phyloP scores from a whole-genome alignment of 2,797 vertebrate genomes.

The Geotrypetes seraphini region DNA sequence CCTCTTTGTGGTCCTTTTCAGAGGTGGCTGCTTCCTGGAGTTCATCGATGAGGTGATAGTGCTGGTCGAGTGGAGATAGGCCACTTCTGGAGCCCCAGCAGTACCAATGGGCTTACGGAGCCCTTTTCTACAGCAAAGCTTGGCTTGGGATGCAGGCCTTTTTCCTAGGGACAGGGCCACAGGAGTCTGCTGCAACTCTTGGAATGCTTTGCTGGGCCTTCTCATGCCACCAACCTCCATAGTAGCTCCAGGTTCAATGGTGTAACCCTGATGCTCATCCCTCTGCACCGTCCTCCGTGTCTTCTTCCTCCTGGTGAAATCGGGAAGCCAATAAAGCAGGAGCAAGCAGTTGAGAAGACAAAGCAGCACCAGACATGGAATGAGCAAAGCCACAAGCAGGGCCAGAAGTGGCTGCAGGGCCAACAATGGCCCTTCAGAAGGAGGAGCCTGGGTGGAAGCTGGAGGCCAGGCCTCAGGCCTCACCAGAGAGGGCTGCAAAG shows the following conservation, averaged over 20 bases:
- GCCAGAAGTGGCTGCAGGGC: slow-evolving; percentile 29
- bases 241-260: no score
- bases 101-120: slow-evolving; percentile 44
- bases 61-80: slow-evolving; percentile 43
- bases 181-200: background rate
- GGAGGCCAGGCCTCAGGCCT: slow-evolving; percentile 9
- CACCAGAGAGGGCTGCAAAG: background rate
- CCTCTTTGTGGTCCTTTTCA: background rate
- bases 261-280: no score
- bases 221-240: no score
- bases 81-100: slow-evolving; percentile 26
- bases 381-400: slow-evolving; percentile 54
- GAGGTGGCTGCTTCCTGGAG: background rate
- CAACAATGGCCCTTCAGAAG: slow-evolving; percentile 35
- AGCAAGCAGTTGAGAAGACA: slow-evolving; percentile 63
- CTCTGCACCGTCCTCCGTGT: background rate
- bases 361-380: slow-evolving; percentile 60
- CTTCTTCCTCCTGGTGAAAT: slow-evolving; percentile 23
- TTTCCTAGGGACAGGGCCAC: slow-evolving; percentile 24
- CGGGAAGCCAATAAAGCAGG: slow-evolving; percentile 54
- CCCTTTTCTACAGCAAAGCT: background rate
- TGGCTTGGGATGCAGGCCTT: background rate
- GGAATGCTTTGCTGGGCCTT: no score
- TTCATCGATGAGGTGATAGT: slow-evolving; percentile 4
- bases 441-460: slow-evolving; percentile 15